These are phyloP conservation scores for Anser brachyrhynchus DNA, from an alignment of 2,113 vertebrate genomes.

Conservation along the genomic window DNA sequence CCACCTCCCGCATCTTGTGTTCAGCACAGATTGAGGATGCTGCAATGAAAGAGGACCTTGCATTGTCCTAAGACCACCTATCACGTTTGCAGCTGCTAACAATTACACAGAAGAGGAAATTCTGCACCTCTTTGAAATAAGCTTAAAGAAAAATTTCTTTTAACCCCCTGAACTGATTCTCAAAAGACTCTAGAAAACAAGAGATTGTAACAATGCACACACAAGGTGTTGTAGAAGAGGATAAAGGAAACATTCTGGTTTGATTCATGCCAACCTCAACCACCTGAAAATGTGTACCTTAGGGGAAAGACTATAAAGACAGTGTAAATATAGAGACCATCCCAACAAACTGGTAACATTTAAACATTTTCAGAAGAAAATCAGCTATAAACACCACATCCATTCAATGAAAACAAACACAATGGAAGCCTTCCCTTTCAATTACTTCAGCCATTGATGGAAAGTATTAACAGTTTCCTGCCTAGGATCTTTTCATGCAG, in stretches of 20 bases:
- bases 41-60: neutral
- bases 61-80: neutral
- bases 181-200: neutral
- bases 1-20: neutral
- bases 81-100: neutral
- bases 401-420: conserved; percentile 56
- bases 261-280: neutral
- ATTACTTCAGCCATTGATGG: conserved; percentile 76
- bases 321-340: conserved; percentile 54
- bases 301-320: neutral
- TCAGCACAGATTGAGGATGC: neutral
- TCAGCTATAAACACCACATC: conserved; percentile 72
- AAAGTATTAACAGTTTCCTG: conserved; percentile 78
- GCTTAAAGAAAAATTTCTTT: neutral
- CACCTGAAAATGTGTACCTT: neutral
- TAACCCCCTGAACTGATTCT: neutral
- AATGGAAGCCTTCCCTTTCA: conserved; percentile 80
- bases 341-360: conserved; percentile 42
- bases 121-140: neutral
- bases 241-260: neutral
- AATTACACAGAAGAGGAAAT: neutral
- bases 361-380: conserved; percentile 74
- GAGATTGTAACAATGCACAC: neutral
- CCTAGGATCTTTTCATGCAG: conserved; percentile 72
- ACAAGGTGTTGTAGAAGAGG: neutral